Evolutionary conservation across 2,888 invertebrate species (phyloP), one percentile per base, ranked within the genome.

Genomic region (Halictus quadricinctus): DNA sequence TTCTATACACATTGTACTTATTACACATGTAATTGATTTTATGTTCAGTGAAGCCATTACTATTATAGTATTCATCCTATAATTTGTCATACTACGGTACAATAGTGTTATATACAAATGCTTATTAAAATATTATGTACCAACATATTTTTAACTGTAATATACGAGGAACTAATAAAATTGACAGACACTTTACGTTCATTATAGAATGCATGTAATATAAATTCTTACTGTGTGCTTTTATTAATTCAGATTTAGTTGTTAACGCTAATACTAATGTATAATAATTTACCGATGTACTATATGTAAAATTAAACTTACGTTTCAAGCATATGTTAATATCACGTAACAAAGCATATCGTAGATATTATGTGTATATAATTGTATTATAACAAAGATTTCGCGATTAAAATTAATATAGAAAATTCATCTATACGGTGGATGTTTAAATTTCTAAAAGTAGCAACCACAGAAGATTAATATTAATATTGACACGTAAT

Each of bases 401-500:
- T 36, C 46, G 58, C 13, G 13, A 58, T 60, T 54, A 60, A 46
- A 76, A 6, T 70, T 50, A 72, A 76, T 15, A 66, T 82, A 43
- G 18, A n/a, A 72, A 75, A 64, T 64, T 72, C 41, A 66, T 72
- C 29, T 69, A 50, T 60, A 36, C 13, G 78, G 54, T 78, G 43
- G 18, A 29, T 73, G 7, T 66, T 58, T 21, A 29, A 80, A 76
- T 85, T 79, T 64, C 46, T 12, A 41, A 69, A 72, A 77, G 21
- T 76, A 79, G 79, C 73, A 83, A 72, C 78, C 74, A 79, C 36
- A n/a, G 21, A 80, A 75, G 25, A 79, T 79, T 81, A 69, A 73
- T 60, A 72, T 74, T 74, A 80, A 88, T 76, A 81, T 83, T 41
- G 74, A 80, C 18, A 76, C 72, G 66, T 72, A 85, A 85, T 83